phyloP scores from a whole-genome alignment of 30 jellyfish, hydroid and myxozoan species.

The Aurelia aurita region DNA sequence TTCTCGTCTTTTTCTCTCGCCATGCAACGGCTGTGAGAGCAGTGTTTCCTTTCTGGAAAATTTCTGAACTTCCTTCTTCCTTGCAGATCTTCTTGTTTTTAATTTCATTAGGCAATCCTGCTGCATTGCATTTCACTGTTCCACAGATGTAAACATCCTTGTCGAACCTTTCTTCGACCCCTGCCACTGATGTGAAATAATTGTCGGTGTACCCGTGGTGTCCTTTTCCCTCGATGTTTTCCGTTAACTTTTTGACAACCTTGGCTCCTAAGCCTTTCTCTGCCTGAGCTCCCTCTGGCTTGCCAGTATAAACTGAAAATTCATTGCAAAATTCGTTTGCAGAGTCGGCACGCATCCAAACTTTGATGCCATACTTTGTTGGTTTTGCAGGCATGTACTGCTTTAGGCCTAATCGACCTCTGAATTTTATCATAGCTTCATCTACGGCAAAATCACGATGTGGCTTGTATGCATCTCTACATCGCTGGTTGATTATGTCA shows the following conservation, averaged over 20 bases:
- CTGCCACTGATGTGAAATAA: slow-evolving; percentile 18
- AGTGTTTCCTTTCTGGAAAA: background rate
- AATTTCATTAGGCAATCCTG: slow-evolving; percentile 4
- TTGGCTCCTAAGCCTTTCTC: background rate
- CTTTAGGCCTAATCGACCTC: slow-evolving; percentile 2
- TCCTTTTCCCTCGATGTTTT: background rate
- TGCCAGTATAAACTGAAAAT: slow-evolving; percentile 7
- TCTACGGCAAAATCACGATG: slow-evolving; percentile 20
- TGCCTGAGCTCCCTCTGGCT: background rate
- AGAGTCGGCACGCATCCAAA: slow-evolving; percentile 24
- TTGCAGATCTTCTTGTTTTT: background rate
- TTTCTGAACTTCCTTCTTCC: background rate
- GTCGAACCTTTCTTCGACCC: slow-evolving; percentile 17
- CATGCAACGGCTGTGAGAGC: slow-evolving; percentile 6
- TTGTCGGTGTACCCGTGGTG: slow-evolving; percentile 36
- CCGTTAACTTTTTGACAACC: background rate
- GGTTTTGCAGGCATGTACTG: slow-evolving; percentile 54
- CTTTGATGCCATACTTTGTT: slow-evolving; percentile 30
- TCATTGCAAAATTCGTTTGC: slow-evolving; percentile 7
- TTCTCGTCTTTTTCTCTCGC: slow-evolving; percentile 17
- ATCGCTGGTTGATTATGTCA: background rate
- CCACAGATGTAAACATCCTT: background rate
- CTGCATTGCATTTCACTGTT: background rate
- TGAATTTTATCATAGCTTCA: slow-evolving; percentile 25
- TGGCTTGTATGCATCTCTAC: slow-evolving; percentile 7